Percentiles rank a stretch among this genome's conserved stretches.
Evolutionary conservation across 2,113 vertebrate species (phyloP).

Genomic region (Meleagris gallopavo): DNA sequence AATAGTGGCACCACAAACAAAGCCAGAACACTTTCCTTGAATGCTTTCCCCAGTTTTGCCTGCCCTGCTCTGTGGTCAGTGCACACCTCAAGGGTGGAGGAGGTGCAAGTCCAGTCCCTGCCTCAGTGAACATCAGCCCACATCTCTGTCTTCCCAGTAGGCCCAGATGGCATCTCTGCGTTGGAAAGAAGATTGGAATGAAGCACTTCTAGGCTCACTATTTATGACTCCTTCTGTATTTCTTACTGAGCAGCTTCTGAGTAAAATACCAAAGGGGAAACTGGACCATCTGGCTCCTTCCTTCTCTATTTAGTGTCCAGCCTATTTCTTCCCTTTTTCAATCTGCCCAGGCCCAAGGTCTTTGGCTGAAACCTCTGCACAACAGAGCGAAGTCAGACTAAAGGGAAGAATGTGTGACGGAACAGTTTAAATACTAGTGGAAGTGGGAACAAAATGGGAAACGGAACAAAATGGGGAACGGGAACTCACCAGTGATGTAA

Average conservation of each 20-base stretch:
- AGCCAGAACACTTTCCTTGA: background rate
- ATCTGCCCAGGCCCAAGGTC: background rate
- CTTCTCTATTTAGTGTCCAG: background rate
- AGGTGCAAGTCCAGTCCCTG: background rate
- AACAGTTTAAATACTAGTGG: background rate
- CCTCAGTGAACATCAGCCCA: background rate
- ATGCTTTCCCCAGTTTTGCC: background rate
- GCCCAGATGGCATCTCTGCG: accelerated
- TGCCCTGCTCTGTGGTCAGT: background rate
- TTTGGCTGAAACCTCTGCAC: background rate
- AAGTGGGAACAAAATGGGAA: background rate
- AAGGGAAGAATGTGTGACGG: background rate
- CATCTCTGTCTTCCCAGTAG: background rate
- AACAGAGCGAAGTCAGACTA: background rate
- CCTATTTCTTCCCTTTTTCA: background rate
- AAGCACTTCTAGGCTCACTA: background rate
- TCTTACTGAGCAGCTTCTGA: background rate
- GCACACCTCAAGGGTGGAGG: accelerated
- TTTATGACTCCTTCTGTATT: background rate
- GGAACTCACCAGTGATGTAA: background rate
- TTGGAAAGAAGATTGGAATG: background rate
- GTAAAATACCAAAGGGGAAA: background rate
- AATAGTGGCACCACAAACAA: background rate
- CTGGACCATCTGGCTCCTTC: background rate
- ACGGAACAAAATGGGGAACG: background rate